Evolutionary conservation across 2,888 invertebrate genomes (phyloP).

Genomic region (Xylota sylvarum): DNA sequence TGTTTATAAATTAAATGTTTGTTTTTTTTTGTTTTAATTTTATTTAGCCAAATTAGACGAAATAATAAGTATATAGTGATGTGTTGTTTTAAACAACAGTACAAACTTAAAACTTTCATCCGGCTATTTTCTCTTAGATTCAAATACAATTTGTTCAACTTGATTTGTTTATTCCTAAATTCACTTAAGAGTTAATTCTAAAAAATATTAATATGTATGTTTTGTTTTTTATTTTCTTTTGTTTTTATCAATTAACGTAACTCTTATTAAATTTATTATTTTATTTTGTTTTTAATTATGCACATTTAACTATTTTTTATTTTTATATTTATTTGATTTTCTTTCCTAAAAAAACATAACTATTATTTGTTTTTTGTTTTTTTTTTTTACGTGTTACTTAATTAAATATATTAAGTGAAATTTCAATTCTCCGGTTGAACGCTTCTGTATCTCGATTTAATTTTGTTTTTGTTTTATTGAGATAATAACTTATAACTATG

Average conservation of each 20-base stretch:
- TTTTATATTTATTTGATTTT: slow-evolving; percentile 71
- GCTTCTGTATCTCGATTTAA: slow-evolving; percentile 51
- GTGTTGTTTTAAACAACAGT: slow-evolving; percentile 73
- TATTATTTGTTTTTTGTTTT: slow-evolving; percentile 50
- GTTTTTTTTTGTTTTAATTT: slow-evolving; percentile 8
- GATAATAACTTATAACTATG: slow-evolving; percentile 62
- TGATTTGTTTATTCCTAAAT: slow-evolving; percentile 67
- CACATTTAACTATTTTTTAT: slow-evolving; percentile 74
- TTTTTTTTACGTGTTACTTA: slow-evolving; percentile 65
- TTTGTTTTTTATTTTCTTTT: slow-evolving; percentile 51
- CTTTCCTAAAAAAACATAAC: slow-evolving; percentile 67
- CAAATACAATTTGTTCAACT: slow-evolving; percentile 70
- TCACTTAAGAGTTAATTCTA: slow-evolving; percentile 68
- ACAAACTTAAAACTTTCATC: slow-evolving; percentile 60
- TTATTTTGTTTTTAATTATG: slow-evolving; percentile 63
- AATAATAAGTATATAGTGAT: slow-evolving; percentile 61
- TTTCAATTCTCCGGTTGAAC: slow-evolving; percentile 68
- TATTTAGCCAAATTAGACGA: slow-evolving; percentile 45
- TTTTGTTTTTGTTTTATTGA: slow-evolving; percentile 69
- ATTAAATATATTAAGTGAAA: slow-evolving; percentile 71
- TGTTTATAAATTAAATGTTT: slow-evolving; percentile 8
- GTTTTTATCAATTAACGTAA: slow-evolving; percentile 66
- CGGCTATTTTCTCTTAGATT: slow-evolving; percentile 57
- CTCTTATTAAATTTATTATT: slow-evolving; percentile 67
- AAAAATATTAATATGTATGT: slow-evolving; percentile 74